Evolutionary conservation across 2,113 vertebrate species (phyloP).

Genomic region (Ursus arctos): DNA sequence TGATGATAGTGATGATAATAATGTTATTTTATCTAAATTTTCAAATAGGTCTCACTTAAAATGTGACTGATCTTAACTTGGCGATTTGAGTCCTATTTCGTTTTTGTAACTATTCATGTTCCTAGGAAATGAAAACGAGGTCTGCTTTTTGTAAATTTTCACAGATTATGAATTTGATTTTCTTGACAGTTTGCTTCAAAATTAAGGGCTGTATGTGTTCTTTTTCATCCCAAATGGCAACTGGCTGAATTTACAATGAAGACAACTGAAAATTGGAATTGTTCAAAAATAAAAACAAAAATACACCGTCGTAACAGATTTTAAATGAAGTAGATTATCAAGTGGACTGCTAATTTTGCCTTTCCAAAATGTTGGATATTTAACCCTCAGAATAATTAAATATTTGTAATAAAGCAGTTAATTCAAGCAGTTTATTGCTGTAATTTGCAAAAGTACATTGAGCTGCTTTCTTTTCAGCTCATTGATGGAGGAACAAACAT

Average conservation of each 20-base stretch:
- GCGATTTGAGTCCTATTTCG: neutral
- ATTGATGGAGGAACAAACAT: slow-evolving; percentile 94
- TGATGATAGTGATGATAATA: neutral
- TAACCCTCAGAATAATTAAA: slow-evolving; percentile 87
- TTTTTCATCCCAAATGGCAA: slow-evolving; percentile 60
- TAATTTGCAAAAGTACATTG: slow-evolving; percentile 90
- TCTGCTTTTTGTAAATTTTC: slow-evolving; percentile 59
- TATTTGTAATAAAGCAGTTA: slow-evolving; percentile 90
- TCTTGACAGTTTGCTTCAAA: slow-evolving; percentile 65
- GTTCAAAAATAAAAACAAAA: slow-evolving; percentile 72
- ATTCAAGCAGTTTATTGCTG: slow-evolving; percentile 87
- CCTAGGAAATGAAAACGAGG: slow-evolving; percentile 44
- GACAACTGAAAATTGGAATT: slow-evolving; percentile 61
- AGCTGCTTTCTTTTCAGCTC: slow-evolving; percentile 89
- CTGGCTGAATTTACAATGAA: slow-evolving; percentile 49
- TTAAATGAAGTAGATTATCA: slow-evolving; percentile 79
- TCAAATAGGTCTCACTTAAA: slow-evolving; percentile 43
- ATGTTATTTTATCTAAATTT: slow-evolving; percentile 34
- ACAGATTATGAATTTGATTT: slow-evolving; percentile 53
- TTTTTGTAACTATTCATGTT: slow-evolving; percentile 25
- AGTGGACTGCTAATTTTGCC: slow-evolving; percentile 80
- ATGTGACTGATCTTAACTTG: slow-evolving; percentile 32
- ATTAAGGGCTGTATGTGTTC: neutral
- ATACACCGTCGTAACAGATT: slow-evolving; percentile 55
- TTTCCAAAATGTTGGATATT: slow-evolving; percentile 84